A percentile compares a stretch with the other conserved stretches of the same genome.
These are phyloP conservation scores for Megalops atlanticus DNA, from an alignment of 2,113 vertebrate genomes.

Conservation along the genomic window DNA sequence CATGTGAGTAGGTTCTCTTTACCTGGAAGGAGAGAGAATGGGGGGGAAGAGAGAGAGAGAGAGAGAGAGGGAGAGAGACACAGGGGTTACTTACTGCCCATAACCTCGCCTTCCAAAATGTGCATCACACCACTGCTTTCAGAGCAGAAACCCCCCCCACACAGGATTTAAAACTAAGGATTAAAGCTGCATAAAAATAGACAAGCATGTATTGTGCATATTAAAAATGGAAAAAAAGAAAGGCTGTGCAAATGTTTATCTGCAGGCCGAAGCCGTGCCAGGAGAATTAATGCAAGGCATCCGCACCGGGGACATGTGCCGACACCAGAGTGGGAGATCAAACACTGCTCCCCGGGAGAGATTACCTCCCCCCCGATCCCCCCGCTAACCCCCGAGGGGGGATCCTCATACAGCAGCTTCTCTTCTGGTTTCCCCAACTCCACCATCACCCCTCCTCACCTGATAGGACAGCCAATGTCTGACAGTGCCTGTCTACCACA, in stretches of 20 bases:
- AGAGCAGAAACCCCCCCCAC: background rate
- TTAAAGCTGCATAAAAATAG: background rate
- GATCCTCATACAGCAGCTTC: background rate
- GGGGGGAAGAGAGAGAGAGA: background rate
- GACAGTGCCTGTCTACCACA: too few relatives aligned
- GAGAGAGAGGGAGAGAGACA: background rate
- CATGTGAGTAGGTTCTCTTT: slow-evolving; percentile 94
- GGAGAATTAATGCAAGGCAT: background rate
- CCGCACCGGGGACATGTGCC: background rate
- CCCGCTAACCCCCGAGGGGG: background rate
- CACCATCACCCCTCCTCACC: background rate
- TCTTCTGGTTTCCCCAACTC: too few relatives aligned
- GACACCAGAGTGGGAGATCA: background rate
- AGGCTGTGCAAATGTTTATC: background rate
- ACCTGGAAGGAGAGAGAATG: slow-evolving; percentile 74
- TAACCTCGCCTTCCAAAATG: background rate
- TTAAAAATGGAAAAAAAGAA: background rate
- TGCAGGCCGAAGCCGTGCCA: background rate
- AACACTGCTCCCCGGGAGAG: background rate
- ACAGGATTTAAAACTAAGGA: background rate
- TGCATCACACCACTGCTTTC: background rate
- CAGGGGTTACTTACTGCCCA: background rate
- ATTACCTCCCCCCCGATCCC: background rate
- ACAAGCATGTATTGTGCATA: background rate
- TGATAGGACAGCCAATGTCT: background rate